A percentile compares a stretch with the other conserved stretches of the same genome.
phyloP scores from a whole-genome alignment of 2,113 vertebrate genomes.

The Ivindomyrus marchei region DNA sequence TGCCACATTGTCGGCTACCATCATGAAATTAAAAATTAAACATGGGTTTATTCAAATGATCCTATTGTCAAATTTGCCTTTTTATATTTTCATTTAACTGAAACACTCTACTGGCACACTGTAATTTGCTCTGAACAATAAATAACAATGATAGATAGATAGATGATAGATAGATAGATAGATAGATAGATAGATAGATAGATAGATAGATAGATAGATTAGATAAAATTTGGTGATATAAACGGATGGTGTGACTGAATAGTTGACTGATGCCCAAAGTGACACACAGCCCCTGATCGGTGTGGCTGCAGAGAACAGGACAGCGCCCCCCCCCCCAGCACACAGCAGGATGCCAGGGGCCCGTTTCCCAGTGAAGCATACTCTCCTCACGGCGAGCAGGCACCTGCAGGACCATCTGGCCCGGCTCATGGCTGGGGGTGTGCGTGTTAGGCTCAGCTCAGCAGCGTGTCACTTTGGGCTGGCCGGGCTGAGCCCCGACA shows the following conservation, averaged over 20 bases:
- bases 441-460: slow-evolving; percentile 34
- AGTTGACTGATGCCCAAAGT: neutral
- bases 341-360: neutral
- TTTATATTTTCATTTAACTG: neutral
- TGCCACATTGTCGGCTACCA: neutral
- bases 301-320: neutral
- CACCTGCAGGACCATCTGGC: slow-evolving; percentile 51
- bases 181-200: neutral
- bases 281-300: neutral
- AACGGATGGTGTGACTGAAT: neutral
- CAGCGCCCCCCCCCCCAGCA: neutral
- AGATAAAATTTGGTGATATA: neutral
- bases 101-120: neutral
- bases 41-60: neutral
- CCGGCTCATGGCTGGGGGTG: slow-evolving; percentile 41
- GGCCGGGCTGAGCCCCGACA: neutral
- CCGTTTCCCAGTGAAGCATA: neutral
- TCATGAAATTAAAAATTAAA: neutral
- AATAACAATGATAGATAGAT: neutral
- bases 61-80: neutral
- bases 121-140: neutral
- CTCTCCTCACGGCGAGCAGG: slow-evolving; percentile 21
- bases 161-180: neutral
- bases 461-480: slow-evolving; percentile 29
- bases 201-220: neutral